Percentiles rank a stretch among this genome's conserved stretches.
Evolutionary conservation across 2,797 vertebrate species (phyloP).

Genomic region (Danio kyathit): DNA sequence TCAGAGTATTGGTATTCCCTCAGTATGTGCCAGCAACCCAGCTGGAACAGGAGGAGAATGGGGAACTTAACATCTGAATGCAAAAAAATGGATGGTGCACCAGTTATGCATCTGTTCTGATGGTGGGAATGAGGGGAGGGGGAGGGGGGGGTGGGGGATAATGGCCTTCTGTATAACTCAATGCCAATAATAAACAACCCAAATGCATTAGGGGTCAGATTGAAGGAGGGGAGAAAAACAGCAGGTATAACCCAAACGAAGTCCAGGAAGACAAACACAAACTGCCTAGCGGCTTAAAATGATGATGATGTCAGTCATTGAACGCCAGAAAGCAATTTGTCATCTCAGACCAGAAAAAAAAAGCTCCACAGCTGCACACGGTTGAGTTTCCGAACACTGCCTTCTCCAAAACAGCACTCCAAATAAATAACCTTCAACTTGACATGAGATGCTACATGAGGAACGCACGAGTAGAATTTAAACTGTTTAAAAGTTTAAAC

Average conservation of each 20-base stretch:
- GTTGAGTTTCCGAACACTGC: background rate
- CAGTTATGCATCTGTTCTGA: constrained; percentile 34
- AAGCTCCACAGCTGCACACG: background rate
- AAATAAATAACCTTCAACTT: constrained; percentile 19
- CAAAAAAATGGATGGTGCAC: constrained; percentile 44
- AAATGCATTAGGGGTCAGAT: constrained; percentile 12
- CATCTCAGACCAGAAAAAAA: background rate
- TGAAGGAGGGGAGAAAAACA: background rate
- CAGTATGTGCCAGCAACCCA: constrained; percentile 13
- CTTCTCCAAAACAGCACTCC: constrained; percentile 9
- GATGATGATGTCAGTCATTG: constrained; percentile 32
- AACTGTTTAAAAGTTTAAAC: constrained; percentile 46
- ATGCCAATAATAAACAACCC: constrained; percentile 3
- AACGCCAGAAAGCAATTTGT: constrained; percentile 25
- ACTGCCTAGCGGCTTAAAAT: constrained; percentile 24
- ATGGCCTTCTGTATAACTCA: constrained; percentile 22
- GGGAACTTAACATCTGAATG: constrained; percentile 30
- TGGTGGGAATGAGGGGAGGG: constrained; percentile 18
- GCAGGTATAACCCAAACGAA: constrained; percentile 13
- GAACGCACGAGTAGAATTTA: constrained; percentile 1
- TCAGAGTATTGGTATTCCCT: constrained; percentile 46
- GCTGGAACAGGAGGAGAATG: constrained; percentile 37
- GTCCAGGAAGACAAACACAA: constrained; percentile 22
- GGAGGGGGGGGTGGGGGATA: no score
- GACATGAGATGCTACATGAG: background rate